phyloP scores from a whole-genome alignment of 2,888 invertebrate genomes.

The Trissolcus brochymenae region DNA sequence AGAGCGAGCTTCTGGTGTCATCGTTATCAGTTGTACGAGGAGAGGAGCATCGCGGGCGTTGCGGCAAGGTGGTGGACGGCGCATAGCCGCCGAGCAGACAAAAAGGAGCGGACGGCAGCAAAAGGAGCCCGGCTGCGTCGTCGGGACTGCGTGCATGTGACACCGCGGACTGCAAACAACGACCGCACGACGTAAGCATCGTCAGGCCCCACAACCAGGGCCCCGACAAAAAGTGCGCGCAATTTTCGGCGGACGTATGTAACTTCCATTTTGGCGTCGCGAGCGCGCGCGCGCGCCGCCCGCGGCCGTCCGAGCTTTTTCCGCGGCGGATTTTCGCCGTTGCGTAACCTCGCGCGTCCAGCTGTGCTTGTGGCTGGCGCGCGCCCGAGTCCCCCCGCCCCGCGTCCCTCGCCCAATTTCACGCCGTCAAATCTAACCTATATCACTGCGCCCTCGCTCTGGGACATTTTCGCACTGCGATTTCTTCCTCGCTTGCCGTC shows the following conservation, averaged over 20 bases:
- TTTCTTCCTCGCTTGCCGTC: neutral
- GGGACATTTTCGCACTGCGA: neutral
- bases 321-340: conserved; percentile 43
- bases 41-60: neutral
- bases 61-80: neutral
- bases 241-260: conserved; percentile 21
- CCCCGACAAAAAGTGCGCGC: conserved; percentile 18
- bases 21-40: neutral
- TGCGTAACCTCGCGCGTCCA: conserved; percentile 45
- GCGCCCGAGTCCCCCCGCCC: conserved; percentile 4
- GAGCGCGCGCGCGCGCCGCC: conserved; percentile 38
- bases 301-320: conserved; percentile 30
- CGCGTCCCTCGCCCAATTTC: conserved; percentile 19
- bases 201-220: neutral
- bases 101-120: neutral
- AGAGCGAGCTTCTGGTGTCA: neutral
- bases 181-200: conserved; percentile 21
- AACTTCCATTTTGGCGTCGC: conserved; percentile 45
- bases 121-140: conserved; percentile 39
- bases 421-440: conserved; percentile 32
- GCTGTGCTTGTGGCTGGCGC: conserved; percentile 24
- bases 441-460: conserved; percentile 8
- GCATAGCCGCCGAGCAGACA: conserved; percentile 2
- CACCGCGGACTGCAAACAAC: conserved; percentile 39
- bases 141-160: conserved; percentile 32